Conservation (phyloP, 2,888 invertebrate genomes). For the Atethmia centrago region DNA sequence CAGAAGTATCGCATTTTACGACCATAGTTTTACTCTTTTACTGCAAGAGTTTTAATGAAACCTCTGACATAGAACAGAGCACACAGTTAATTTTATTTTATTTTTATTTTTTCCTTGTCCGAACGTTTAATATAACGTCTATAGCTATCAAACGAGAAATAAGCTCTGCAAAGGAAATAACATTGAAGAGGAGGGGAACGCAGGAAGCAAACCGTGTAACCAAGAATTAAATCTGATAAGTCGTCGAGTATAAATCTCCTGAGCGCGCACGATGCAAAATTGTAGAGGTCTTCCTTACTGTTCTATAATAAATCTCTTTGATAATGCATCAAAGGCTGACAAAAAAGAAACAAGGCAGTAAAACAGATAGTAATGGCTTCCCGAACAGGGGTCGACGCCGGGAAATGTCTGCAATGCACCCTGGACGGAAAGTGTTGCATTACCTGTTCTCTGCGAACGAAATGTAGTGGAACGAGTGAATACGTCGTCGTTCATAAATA, state of each 20-base stretch:
- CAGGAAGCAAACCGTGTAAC: slow-evolving; percentile 46
- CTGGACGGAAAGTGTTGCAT: slow-evolving; percentile 48
- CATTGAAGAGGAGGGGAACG: slow-evolving; percentile 51
- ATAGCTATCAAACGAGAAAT: slow-evolving; percentile 26
- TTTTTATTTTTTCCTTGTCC: background rate
- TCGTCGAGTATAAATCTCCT: slow-evolving; percentile 55
- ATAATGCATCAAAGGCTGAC: slow-evolving; percentile 55
- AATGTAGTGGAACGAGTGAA: slow-evolving; percentile 51
- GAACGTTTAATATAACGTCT: slow-evolving; percentile 11
- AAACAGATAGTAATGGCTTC: slow-evolving; percentile 67
- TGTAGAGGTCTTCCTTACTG: slow-evolving; percentile 37
- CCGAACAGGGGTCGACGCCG: slow-evolving; percentile 51
- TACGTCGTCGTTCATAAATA: slow-evolving; percentile 64
- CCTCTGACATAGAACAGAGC: slow-evolving; percentile 3
- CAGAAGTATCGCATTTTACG: slow-evolving; percentile 16
- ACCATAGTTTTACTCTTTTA: slow-evolving; percentile 13
- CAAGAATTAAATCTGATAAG: slow-evolving; percentile 67
- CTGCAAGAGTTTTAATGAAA: slow-evolving; percentile 32
- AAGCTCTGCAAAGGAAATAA: slow-evolving; percentile 31
- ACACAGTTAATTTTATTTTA: background rate
- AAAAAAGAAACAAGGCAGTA: slow-evolving; percentile 63
- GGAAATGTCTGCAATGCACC: slow-evolving; percentile 57
- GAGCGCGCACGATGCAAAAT: slow-evolving; percentile 59
- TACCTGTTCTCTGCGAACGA: slow-evolving; percentile 49
- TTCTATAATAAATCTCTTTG: slow-evolving; percentile 63